Percentiles rank a stretch among this genome's conserved stretches.
These are phyloP conservation scores for Globodera rostochiensis DNA, from an alignment of 1,140 invertebrate species.

Conservation along the genomic window DNA sequence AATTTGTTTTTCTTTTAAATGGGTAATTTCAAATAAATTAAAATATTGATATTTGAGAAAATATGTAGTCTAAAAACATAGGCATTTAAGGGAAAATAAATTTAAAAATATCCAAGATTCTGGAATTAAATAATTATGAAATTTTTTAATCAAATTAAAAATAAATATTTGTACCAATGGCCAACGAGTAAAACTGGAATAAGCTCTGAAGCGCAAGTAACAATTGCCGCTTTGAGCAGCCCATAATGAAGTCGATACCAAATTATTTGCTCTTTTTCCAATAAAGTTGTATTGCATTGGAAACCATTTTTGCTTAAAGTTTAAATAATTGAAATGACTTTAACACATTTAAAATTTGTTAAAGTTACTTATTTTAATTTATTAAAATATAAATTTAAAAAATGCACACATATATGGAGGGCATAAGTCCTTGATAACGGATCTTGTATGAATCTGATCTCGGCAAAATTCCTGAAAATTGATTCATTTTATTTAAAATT, in stretches of 20 bases:
- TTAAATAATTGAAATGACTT: neutral
- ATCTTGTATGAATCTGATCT: conserved; percentile 11
- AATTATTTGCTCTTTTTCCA: conserved; percentile 14
- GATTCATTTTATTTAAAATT: neutral
- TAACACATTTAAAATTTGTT: neutral
- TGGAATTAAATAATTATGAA: no score
- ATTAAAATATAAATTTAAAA: no score
- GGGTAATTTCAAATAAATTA: no score
- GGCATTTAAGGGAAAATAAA: no score
- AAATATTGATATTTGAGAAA: no score
- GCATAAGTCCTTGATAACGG: conserved; percentile 20
- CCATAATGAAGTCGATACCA: conserved; percentile 33
- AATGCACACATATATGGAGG: conserved; percentile 21
- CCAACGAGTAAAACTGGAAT: conserved; percentile 21
- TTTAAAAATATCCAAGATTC: no score
- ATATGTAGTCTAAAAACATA: no score
- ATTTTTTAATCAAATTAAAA: no score
- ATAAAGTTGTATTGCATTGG: neutral
- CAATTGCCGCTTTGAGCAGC: conserved; percentile 21
- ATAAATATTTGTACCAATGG: conserved; percentile 11
- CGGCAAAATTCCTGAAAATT: conserved; percentile 11
- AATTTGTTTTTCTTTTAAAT: no score
- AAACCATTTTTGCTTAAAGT: conserved; percentile 19
- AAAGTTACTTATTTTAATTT: neutral
- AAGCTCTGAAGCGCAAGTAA: conserved; percentile 22